phyloP scores from a whole-genome alignment of 2,888 invertebrate species.

The Tiliacea aurago region DNA sequence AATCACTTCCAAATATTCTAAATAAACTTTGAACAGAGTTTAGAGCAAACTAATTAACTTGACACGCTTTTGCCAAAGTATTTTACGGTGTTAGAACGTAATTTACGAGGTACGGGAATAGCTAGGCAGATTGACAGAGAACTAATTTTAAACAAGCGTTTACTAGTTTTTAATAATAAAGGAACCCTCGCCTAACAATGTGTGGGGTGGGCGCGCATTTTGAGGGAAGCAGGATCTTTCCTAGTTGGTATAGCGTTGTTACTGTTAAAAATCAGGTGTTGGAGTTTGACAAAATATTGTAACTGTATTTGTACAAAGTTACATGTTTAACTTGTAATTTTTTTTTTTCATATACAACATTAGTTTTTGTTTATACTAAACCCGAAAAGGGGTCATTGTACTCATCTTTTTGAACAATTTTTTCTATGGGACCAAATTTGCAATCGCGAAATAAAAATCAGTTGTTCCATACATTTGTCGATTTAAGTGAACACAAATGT shows the following conservation, averaged over 20 bases:
- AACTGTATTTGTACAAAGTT: background rate
- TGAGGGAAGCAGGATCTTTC: slow-evolving; percentile 1
- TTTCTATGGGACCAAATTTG: too few species aligned
- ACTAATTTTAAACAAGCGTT: slow-evolving; percentile 83
- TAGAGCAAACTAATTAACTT: slow-evolving; percentile 77
- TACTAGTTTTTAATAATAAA: slow-evolving; percentile 81
- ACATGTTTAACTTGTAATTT: background rate
- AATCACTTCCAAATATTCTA: slow-evolving; percentile 61
- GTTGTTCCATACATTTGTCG: too few species aligned
- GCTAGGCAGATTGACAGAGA: slow-evolving; percentile 76
- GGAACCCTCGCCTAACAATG: slow-evolving; percentile 67
- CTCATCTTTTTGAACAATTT: too few species aligned
- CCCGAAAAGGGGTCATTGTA: too few species aligned
- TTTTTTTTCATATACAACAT: background rate
- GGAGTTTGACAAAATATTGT: background rate
- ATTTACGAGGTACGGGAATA: slow-evolving; percentile 83
- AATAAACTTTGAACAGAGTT: slow-evolving; percentile 63
- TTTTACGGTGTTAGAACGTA: slow-evolving; percentile 79
- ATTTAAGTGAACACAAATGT: too few species aligned
- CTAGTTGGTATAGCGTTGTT: background rate
- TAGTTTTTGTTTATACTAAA: too few species aligned
- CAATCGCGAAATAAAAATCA: too few species aligned
- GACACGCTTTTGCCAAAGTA: slow-evolving; percentile 77
- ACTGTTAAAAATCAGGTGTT: background rate
- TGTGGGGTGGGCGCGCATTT: slow-evolving; percentile 57